Evolutionary conservation across 1,140 invertebrate genomes (phyloP), one percentile per base, ranked within the genome.

Genomic region (Pachypeltis micranthus): DNA sequence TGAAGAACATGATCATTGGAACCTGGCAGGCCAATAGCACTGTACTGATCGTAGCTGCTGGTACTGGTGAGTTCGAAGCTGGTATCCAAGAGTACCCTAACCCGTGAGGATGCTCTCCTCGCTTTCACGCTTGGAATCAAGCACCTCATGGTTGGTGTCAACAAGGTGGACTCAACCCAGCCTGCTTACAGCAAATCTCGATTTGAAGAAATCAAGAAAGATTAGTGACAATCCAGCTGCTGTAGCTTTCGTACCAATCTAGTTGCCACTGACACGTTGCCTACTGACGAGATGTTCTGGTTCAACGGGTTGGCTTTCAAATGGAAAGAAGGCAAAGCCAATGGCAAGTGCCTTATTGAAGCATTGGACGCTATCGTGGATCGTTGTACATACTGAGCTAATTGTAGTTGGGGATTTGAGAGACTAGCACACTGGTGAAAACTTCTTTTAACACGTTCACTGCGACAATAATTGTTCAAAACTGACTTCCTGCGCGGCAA

Each of bases 1-100:
- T 99, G 80, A 99, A 99, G 81, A 99, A 99, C 85, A 99, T 99
- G 96, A 99, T 99, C 72, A 99, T 96, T 57, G 94, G 94, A 63
- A 97, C 94, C 14, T 96, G 91, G 28, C 93, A 96, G 78, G 96
- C 96, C 69, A 96, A 99, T 79, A 98, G 95, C 78, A 96, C 96
- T 61, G 95, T 98, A 39, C 77, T 98, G 69, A 96, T 98, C 71
- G 94, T 98, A 24, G 94, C 96, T 64, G 93, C 94, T 58, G 94
- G 95, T 76, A 94, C 90, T 68, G 95, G 96, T 65, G 95, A 98
- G 77, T 98, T 98, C 75, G 96, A 98, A 80, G 94, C 95, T 65
- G 96, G 96, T 72, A 98, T 98, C 93, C 34, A 97, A 98, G 81
- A 97, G 98, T 73, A 96, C 96, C 0, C 96, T 98, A 75, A 99